Evolutionary conservation across 2,113 vertebrate species (phyloP), one percentile per base, ranked within the genome.

Genomic region (Onychostoma macrolepis): DNA sequence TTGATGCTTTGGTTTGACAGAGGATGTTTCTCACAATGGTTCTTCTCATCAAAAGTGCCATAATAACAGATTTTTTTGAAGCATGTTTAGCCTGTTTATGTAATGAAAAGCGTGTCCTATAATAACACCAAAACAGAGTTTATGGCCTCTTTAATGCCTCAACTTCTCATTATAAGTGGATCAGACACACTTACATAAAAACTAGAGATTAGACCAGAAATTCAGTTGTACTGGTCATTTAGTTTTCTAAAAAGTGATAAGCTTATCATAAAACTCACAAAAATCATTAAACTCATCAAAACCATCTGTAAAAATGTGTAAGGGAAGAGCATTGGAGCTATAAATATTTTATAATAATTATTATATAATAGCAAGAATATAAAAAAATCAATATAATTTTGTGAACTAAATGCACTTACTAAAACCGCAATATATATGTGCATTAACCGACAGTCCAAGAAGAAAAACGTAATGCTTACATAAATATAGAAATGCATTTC

Each of bases 1-100:
- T 74, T 84, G 82, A 84, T 74, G 82, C 10, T 58, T 48, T 74
- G 82, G 45, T 74, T 84, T 84, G 82, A 84, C 82, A 72, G 69
- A 74, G 69, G 69, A 84, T 41, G 82, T 38, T 84, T 74, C 69
- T 41, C 50, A 74, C 48, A 74, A 84, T 74, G 69, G 67, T 58
- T 84, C 69, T 74, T 84, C 33, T 38, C 82, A 84, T 84, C 33
- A 84, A 74, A 74, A 30, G 10, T 84, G 53, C 2, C 11, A 56
- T 84, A 28, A 72, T 69, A 84, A 58, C 82, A 58, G 30, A 74
- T 84, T 74, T 74, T 38, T 30, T 58, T 58, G 45, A 56, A 48
- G 45, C 30, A 17, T 56, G 69, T 84, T 41, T 58, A 58, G 48
- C 11, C 48, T 74, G 82, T 84, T 84, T 74, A 56, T 84, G 50